These are phyloP conservation scores for Eupelmus urozonus DNA, from an alignment of 2,888 invertebrate species.

Conservation along the genomic window DNA sequence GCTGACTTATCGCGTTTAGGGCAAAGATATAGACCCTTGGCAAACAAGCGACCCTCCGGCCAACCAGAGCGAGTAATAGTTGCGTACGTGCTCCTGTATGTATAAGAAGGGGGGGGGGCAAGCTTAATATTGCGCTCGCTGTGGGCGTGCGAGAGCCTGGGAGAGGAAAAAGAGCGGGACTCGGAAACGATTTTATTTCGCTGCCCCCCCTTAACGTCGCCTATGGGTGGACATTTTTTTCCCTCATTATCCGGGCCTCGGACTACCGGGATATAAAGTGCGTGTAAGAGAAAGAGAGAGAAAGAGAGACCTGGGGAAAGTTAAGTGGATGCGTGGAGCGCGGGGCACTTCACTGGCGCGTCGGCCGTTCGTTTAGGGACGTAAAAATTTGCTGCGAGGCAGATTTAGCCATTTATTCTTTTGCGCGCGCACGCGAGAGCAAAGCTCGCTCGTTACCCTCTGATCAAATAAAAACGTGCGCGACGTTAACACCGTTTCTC, in stretches of 20 bases:
- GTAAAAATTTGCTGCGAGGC: constrained; percentile 16
- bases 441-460: not conserved
- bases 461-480: not conserved
- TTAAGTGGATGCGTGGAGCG: constrained; percentile 19
- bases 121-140: not conserved
- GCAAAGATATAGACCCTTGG: not conserved
- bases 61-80: constrained; percentile 15
- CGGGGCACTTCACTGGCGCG: constrained; percentile 3
- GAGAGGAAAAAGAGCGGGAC: not conserved
- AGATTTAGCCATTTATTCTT: constrained; percentile 24
- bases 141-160: not conserved
- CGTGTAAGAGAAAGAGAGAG: no score
- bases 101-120: not conserved
- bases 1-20: constrained; percentile 3
- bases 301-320: not conserved
- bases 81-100: not conserved
- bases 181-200: constrained; percentile 33
- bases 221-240: constrained; percentile 32
- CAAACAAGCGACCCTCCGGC: constrained; percentile 18
- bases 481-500: no score
- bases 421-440: not conserved
- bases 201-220: not conserved
- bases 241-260: constrained; percentile 28
- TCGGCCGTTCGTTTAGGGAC: constrained; percentile 14
- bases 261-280: not conserved